A percentile compares a stretch with the other conserved stretches of the same genome.
Evolutionary conservation across 2,888 invertebrate genomes (phyloP).

Genomic region (Argyra leucocephala): DNA sequence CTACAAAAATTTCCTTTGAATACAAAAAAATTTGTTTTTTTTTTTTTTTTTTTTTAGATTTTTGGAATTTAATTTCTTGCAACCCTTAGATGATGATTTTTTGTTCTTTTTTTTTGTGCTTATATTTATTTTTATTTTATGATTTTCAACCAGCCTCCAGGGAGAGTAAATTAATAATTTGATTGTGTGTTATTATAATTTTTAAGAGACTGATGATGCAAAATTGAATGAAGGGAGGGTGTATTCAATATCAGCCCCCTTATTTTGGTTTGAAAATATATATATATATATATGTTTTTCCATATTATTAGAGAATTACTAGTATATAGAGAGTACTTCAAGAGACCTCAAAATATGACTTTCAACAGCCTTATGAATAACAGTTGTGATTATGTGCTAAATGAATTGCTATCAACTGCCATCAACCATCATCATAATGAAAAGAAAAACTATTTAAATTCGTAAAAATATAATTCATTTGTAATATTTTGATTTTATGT

Average conservation of each 20-base stretch:
- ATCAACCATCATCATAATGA: no score
- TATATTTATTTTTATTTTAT: background rate
- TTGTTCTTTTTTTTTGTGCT: background rate
- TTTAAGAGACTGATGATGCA: background rate
- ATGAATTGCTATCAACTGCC: no score
- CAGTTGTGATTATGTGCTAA: no score
- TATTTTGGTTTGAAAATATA: no score
- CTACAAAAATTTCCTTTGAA: background rate
- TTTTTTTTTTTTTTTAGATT: background rate
- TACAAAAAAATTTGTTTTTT: background rate
- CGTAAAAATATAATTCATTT: no score
- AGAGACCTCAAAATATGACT: background rate
- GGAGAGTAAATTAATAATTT: slow-evolving; percentile 2
- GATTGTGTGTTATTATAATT: background rate
- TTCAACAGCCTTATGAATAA: background rate
- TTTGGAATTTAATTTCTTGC: background rate
- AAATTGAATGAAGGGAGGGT: no score
- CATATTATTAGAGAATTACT: no score
- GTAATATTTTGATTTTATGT: no score
- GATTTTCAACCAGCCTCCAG: background rate
- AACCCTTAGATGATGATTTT: no score
- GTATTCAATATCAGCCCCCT: no score
- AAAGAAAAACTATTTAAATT: no score
- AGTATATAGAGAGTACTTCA: background rate
- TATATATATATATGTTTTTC: no score